Percentiles rank a stretch among this genome's conserved stretches.
Conservation (phyloP, 1,140 invertebrate genomes). For the Cryptotermes secundus region DNA sequence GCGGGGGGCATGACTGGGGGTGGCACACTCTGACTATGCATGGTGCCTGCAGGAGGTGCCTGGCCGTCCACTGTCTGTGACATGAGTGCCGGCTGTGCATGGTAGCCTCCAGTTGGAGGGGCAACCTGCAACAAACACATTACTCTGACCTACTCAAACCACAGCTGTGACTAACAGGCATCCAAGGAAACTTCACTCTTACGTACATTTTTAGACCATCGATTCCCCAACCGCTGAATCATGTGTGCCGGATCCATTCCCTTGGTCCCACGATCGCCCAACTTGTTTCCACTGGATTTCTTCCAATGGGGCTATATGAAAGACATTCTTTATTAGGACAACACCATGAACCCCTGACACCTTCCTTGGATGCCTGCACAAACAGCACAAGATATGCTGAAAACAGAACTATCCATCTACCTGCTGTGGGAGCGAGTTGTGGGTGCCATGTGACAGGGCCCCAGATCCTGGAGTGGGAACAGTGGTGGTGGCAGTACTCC, state of each 20-base stretch:
- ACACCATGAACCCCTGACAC: no score
- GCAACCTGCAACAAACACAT: conserved; percentile 37
- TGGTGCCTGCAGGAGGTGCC: conserved; percentile 15
- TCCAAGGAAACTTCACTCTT: conserved; percentile 14
- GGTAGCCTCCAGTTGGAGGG: conserved; percentile 54
- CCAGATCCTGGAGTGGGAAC: conserved; percentile 41
- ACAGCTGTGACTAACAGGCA: not conserved
- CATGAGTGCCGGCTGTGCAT: conserved; percentile 50
- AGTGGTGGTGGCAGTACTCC: conserved; percentile 50
- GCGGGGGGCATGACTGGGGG: conserved; percentile 63
- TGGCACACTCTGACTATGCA: conserved; percentile 34
- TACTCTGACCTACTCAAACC: conserved; percentile 15
- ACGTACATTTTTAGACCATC: no score
- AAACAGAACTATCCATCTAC: conserved; percentile 39
- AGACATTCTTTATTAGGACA: no score
- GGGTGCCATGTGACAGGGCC: conserved; percentile 40
- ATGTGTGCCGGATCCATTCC: no score
- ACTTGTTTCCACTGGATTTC: no score
- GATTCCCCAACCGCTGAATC: no score
- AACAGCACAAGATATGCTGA: no score
- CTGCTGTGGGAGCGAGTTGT: conserved; percentile 56
- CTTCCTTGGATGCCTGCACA: no score
- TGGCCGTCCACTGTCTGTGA: conserved; percentile 36
- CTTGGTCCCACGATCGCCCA: no score
- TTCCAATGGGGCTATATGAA: no score